Conservation (phyloP, 2,113 vertebrate genomes). For the Lamprotornis superbus region DNA sequence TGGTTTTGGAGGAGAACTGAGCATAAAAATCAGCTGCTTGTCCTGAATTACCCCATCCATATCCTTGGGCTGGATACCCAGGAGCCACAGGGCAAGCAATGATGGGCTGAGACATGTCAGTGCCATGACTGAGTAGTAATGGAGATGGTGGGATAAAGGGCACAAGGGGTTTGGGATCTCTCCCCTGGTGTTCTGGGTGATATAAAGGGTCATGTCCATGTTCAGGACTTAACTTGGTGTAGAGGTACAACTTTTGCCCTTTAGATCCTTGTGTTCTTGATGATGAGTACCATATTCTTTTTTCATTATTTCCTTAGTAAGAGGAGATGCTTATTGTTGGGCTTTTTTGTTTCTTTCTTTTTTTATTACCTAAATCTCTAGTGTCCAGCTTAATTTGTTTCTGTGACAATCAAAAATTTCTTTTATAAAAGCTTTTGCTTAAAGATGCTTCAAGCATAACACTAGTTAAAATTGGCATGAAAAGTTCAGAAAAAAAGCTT, state of each 20-base stretch:
- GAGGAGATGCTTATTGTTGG: not conserved
- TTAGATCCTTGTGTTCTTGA: not conserved
- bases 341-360: too few relatives aligned
- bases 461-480: not conserved
- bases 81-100: not conserved
- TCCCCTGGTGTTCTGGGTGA: not conserved
- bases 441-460: not conserved
- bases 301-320: not conserved
- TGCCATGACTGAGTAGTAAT: not conserved
- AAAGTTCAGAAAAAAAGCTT: not conserved
- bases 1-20: not conserved
- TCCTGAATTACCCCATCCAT: not conserved
- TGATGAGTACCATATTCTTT: not conserved
- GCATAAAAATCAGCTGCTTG: not conserved
- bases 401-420: not conserved
- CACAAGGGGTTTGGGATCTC: not conserved
- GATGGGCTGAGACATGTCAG: not conserved
- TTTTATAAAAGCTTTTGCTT: not conserved
- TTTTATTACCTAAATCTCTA: not conserved
- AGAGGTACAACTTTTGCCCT: not conserved
- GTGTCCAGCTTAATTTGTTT: not conserved
- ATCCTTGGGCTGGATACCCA: not conserved
- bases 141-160: not conserved
- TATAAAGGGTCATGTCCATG: not conserved
- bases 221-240: not conserved